Base-by-base conservation (phyloP, 2,888 invertebrate species). In the Aricia artaxerxes region DNA sequence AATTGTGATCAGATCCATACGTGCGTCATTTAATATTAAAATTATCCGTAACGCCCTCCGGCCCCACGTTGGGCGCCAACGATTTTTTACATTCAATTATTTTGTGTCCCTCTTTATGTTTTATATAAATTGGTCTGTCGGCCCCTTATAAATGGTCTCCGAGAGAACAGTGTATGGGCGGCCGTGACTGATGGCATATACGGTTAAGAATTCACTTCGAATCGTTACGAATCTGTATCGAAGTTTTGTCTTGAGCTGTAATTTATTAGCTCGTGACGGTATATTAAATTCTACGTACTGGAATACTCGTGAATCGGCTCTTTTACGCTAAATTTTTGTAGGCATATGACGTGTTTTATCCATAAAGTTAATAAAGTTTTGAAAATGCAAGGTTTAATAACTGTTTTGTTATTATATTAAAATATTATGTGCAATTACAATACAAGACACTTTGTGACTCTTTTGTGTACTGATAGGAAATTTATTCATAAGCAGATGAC, bases 31-130 rank as follows among this genome's bases (percentile, higher is more conserved):
- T 88, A 90, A 89, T 92, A 91, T 91, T 90, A 91, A 90, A 92
- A 92, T 91, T 89, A 90, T 87, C 87, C 86, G 85, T 88, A 82
- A 83, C 86, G 84, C 82, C 84, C 82, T 81, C 57, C 82, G 82
- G 80, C 83, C 86, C 89, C 87, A 85, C 83, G 83, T 83, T 86
- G 87, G 87, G 87, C 85, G 86, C 85, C 87, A 90, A 84, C 89
- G 87, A 92, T 93, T 93, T 92, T 93, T 93, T 91, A 91, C 91
- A 91, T 92, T 92, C 92, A 93, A 93, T 94, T 92, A 93, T 88
- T 87, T 87, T 85, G 82, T 90, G 89, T 89, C 92, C 91, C 89
- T 90, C 89, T 87, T 88, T 89, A 86, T 90, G 84, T 85, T 85
- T 85, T 87, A 89, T 91, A 93, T 93, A 92, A 92, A 93, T 93